Percentiles rank a stretch among this genome's conserved stretches.
Evolutionary conservation across 2,113 vertebrate genomes (phyloP).

Genomic region (Phrynosoma blainvillii): DNA sequence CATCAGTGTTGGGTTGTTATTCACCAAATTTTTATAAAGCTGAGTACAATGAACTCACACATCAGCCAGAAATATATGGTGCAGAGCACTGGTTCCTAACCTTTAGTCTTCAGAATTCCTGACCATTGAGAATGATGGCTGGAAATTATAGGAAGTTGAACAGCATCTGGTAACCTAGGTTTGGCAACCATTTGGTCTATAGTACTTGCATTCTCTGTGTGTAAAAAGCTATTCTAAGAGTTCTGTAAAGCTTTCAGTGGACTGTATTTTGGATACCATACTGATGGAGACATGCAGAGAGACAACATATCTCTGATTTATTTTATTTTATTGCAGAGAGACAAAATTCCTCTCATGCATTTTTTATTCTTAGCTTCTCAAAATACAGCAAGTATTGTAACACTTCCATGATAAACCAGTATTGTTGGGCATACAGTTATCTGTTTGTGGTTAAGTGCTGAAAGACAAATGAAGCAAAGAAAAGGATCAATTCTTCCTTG

Average conservation of each 20-base stretch:
- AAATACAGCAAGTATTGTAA: neutral
- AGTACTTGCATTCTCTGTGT: neutral
- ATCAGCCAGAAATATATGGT: neutral
- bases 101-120: neutral
- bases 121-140: no score
- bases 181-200: neutral
- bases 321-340: neutral
- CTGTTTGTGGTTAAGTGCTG: neutral
- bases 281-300: neutral
- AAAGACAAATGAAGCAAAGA: neutral
- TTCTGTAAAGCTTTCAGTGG: neutral
- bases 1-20: constrained; percentile 37
- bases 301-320: neutral
- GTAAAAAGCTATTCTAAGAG: constrained; percentile 2
- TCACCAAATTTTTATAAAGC: constrained; percentile 30
- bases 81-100: neutral
- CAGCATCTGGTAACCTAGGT: neutral
- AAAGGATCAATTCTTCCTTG: neutral
- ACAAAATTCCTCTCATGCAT: neutral
- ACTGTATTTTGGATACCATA: neutral
- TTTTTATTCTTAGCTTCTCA: neutral
- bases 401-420: neutral
- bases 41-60: neutral
- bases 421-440: neutral
- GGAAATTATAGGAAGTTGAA: neutral